Base-by-base conservation (phyloP, 64 coral and sea anemone species). In the Orbicella faveolata region DNA sequence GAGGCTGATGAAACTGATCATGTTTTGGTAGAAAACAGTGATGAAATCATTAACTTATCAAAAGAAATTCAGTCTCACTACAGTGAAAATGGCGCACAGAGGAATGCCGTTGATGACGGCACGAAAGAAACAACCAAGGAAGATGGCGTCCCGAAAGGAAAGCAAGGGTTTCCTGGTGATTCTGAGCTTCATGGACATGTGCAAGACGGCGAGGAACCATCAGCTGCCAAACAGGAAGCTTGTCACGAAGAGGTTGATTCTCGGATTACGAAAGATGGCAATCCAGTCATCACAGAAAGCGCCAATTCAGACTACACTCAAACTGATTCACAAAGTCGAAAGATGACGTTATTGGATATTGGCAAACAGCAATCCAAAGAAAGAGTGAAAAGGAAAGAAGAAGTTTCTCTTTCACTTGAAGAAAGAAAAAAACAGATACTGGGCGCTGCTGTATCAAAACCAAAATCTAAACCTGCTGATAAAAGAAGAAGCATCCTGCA, bases 401-500 rank as follows among this genome's bases (percentile, higher is more conserved):
- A 15, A 73, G 34, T 14, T 30, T 21, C 63, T 11, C 82, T 85
- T 73, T 72, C 82, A 21, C 82, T 85, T 52, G 82, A 73, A 51
- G 64, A 85, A 66, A 65, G 82, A 6, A 85, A 85, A 52, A 65
- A 85, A 21, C 65, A 20, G 39, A 85, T 85, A 33, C 14, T 69
- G 41, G 82, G 53, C 3, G 65, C 82, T 4, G 37, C 37, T 85
- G 82, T 26, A 2, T 11, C 82, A 52, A 85, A 70, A 30, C 63
- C 63, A 20, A 52, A 85, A 72, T 41, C 82, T n/a, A 85, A 85
- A 73, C 82, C 82, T 52, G 82, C 82, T 52, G n/a, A 52, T 20
- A 72, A 85, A 73, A 85, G 82, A 44, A 48, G 82, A 73, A 85
- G 82, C 37, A 85, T 85, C n/a, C 48, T 85, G 14, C 82, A 85